Evolutionary conservation across 2,113 vertebrate genomes (phyloP).

Genomic region (Mellivora capensis): DNA sequence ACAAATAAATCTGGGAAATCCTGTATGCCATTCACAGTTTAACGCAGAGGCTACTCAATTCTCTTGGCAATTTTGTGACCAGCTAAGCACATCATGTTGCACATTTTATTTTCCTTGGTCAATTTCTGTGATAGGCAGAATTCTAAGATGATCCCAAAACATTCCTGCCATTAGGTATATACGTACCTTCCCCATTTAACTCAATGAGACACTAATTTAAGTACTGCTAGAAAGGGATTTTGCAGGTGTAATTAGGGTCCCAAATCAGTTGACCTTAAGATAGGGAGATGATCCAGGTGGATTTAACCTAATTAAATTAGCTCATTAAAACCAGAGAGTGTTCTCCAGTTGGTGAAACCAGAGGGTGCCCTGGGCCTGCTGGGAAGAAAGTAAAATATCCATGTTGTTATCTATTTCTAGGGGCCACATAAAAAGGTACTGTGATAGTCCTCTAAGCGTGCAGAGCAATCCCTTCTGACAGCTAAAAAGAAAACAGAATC

Average conservation of each 20-base stretch:
- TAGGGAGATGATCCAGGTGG: not conserved
- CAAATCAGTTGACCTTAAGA: not conserved
- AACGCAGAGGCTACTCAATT: not conserved
- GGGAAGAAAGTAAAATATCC: not conserved
- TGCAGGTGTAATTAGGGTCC: not conserved
- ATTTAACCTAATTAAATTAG: not conserved
- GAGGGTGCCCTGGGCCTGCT: rapidly evolving
- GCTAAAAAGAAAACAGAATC: not conserved
- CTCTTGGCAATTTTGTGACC: not conserved
- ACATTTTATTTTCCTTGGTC: not conserved
- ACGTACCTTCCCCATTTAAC: not conserved
- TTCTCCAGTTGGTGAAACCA: not conserved
- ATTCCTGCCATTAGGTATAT: not conserved
- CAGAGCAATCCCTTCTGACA: not conserved
- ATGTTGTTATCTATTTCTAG: not conserved
- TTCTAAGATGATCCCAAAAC: not conserved
- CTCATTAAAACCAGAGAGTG: not conserved
- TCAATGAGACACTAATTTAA: not conserved
- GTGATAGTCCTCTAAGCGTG: not conserved
- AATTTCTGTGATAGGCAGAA: not conserved
- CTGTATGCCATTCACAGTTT: not conserved
- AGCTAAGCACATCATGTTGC: not conserved
- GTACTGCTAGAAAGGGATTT: not conserved
- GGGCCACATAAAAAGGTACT: not conserved
- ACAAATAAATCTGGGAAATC: not conserved